phyloP scores from a whole-genome alignment of 30 jellyfish, hydroid and myxozoan genomes.

The Aurelia coerulea region DNA sequence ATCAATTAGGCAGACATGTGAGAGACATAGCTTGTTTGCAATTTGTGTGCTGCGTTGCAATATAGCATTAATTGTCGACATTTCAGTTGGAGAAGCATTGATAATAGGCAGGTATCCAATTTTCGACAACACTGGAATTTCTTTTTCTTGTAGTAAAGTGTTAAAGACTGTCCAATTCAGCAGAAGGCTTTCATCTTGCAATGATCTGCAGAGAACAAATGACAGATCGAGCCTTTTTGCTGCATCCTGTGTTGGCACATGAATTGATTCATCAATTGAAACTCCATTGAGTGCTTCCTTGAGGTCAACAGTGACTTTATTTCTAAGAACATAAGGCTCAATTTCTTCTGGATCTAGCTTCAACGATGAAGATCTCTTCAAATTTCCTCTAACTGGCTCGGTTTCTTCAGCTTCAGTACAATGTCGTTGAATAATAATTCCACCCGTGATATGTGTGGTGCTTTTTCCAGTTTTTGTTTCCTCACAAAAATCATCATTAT shows the following conservation, averaged over 20 bases:
- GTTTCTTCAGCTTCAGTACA: conserved; percentile 2
- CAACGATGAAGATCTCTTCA: conserved; percentile 19
- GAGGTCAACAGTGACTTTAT: conserved; percentile 31
- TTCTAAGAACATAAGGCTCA: conserved; percentile 10
- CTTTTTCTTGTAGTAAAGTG: conserved; percentile 11
- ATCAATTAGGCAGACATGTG: conserved; percentile 18
- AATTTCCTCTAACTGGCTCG: conserved; percentile 4
- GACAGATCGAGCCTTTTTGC: conserved; percentile 14
- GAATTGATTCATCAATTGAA: background rate
- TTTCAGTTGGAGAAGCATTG: conserved; percentile 22
- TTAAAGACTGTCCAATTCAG: conserved; percentile 56
- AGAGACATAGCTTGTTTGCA: conserved; percentile 19
- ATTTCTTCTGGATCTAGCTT: conserved; percentile 15
- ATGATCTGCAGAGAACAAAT: conserved; percentile 10
- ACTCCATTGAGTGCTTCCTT: conserved; percentile 13
- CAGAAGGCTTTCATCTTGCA: conserved; percentile 10
- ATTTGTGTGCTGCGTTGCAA: conserved; percentile 25
- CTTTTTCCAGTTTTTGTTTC: conserved; percentile 43
- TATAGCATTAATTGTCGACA: conserved; percentile 18
- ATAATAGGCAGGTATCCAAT: conserved; percentile 43
- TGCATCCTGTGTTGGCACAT: conserved; percentile 3
- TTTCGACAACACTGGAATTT: conserved; percentile 29
- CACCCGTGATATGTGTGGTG: conserved; percentile 48
- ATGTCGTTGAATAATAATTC: conserved; percentile 25
- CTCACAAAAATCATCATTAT: conserved; percentile 52